Conservation (phyloP, 1,140 invertebrate genomes). For the Bombus waltoni region DNA sequence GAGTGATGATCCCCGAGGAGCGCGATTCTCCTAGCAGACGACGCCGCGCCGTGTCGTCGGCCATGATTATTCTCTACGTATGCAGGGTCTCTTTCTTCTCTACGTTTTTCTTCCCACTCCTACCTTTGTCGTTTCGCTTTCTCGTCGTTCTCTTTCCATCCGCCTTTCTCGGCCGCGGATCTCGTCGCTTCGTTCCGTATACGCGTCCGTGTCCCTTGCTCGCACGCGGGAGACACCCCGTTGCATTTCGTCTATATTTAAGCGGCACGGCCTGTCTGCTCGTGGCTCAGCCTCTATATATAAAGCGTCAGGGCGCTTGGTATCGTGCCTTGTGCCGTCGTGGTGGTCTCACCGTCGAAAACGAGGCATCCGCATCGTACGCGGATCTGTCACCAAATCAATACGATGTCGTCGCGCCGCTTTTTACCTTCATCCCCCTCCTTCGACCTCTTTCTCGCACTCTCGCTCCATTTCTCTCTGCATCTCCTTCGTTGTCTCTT, state of each 20-base stretch:
- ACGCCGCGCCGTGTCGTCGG: constrained; percentile 62
- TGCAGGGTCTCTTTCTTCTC: constrained; percentile 35
- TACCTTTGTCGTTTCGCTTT: not conserved
- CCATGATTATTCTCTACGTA: constrained; percentile 64
- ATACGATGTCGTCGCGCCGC: constrained; percentile 68
- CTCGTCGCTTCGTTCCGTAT: not conserved
- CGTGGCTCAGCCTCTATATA: constrained; percentile 76
- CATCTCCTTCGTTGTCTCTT: not conserved
- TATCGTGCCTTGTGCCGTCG: constrained; percentile 36
- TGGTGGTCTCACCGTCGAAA: constrained; percentile 46
- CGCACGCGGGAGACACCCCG: constrained; percentile 65
- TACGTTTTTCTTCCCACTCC: not conserved
- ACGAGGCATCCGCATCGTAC: constrained; percentile 53
- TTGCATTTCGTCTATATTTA: constrained; percentile 80
- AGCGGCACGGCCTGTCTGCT: constrained; percentile 71
- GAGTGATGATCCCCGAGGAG: not conserved
- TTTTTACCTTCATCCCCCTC: constrained; percentile 54
- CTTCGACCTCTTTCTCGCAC: constrained; percentile 27
- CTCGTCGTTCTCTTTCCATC: constrained; percentile 14
- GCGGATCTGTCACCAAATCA: constrained; percentile 71
- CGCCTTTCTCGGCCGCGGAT: constrained; percentile 3
- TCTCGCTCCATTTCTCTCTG: constrained; percentile 6
- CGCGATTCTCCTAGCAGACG: constrained; percentile 60
- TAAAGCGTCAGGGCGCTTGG: constrained; percentile 73
- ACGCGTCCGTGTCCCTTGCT: constrained; percentile 43